phyloP scores from a whole-genome alignment of 2,113 vertebrate genomes.

The Glareola pratincola region DNA sequence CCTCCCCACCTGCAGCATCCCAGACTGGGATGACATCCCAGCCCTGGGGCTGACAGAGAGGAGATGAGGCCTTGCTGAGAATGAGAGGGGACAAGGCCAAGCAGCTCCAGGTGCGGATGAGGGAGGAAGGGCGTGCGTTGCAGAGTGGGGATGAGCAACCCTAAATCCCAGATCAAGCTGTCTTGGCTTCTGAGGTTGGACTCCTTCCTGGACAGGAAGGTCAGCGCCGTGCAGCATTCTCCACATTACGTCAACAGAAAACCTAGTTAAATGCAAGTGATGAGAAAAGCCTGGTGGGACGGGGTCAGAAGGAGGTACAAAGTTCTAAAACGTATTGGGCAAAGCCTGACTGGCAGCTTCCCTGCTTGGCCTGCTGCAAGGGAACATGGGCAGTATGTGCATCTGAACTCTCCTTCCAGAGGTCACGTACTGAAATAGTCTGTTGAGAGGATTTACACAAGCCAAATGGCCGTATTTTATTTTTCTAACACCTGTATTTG shows the following conservation, averaged over 20 bases:
- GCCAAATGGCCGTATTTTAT: background rate
- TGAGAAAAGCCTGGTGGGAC: background rate
- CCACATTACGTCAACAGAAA: background rate
- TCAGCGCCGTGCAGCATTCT: background rate
- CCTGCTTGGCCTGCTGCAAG: background rate
- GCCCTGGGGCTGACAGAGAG: background rate
- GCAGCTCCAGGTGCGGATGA: background rate
- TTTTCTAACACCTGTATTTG: background rate
- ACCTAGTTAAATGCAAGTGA: background rate
- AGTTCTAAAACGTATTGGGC: background rate
- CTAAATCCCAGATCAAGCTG: background rate
- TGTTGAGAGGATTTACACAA: background rate
- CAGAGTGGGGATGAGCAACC: background rate
- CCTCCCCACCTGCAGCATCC: background rate
- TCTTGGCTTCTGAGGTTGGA: background rate
- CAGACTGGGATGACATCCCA: no score
- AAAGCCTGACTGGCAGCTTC: background rate
- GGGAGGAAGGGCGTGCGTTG: background rate
- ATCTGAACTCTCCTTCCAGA: background rate
- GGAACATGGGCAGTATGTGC: background rate
- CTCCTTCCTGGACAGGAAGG: background rate
- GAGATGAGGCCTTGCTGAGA: background rate
- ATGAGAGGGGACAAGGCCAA: background rate
- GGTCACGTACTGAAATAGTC: background rate
- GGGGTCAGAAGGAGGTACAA: background rate